Percentiles rank a stretch among this genome's conserved stretches.
phyloP scores from a whole-genome alignment of 2,113 vertebrate genomes.

The Muntiacus reevesi region DNA sequence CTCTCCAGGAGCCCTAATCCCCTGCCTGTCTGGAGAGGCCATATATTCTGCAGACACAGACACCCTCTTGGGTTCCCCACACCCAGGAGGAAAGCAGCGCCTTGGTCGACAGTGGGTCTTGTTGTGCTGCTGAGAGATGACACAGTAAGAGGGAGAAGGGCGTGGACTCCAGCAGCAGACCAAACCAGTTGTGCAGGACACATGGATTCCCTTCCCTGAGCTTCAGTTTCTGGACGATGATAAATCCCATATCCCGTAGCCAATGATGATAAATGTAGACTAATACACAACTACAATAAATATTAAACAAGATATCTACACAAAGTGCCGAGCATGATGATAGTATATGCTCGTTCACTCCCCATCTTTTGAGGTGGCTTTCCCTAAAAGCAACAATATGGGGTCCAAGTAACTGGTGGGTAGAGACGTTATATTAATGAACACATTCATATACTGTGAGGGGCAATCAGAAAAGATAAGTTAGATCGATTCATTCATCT shows the following conservation, averaged over 20 bases:
- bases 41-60: background rate
- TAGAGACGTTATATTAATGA: background rate
- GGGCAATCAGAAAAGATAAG: background rate
- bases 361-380: background rate
- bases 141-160: background rate
- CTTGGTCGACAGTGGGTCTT: background rate
- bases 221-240: background rate
- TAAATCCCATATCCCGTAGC: background rate
- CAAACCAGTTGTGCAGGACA: background rate
- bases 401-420: background rate
- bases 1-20: slow-evolving; percentile 27
- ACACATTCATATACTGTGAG: background rate
- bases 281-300: background rate
- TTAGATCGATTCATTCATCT: background rate
- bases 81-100: background rate
- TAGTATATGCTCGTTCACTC: background rate
- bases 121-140: background rate
- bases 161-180: background rate
- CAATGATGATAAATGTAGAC: background rate
- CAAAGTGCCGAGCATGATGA: background rate
- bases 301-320: background rate
- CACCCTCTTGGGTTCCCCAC: slow-evolving; percentile 15
- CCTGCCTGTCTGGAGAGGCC: background rate
- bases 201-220: background rate
- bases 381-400: background rate